A percentile compares a stretch with the other conserved stretches of the same genome.
phyloP scores from a whole-genome alignment of 2,888 invertebrate species.

The Lampropteryx suffumata region DNA sequence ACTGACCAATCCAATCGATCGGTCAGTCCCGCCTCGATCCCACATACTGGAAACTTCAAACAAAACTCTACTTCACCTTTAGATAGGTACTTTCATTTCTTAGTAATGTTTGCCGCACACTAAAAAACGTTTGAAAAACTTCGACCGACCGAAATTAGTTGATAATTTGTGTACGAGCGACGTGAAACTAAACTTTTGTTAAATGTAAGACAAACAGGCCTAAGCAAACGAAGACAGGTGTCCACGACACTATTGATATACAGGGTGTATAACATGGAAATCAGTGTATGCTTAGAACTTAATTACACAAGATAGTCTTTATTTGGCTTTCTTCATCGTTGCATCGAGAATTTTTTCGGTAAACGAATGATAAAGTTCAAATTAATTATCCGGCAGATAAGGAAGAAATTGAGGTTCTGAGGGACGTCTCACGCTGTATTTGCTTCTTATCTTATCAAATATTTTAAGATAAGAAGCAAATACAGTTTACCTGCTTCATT shows the following conservation, averaged over 20 bases:
- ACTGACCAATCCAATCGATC: constrained; percentile 74
- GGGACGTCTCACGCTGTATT: constrained; percentile 11
- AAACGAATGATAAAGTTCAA: constrained; percentile 24
- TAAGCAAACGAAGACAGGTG: constrained; percentile 81
- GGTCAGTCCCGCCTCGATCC: constrained; percentile 55
- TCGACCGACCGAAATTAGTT: constrained; percentile 73
- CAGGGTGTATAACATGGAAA: constrained; percentile 73
- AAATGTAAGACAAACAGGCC: constrained; percentile 77
- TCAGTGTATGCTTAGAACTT: constrained; percentile 66
- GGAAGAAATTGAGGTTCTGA: constrained; percentile 17
- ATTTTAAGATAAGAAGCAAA: too few relatives aligned
- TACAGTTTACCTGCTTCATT: too few relatives aligned
- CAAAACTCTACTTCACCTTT: constrained; percentile 15
- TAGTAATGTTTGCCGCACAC: constrained; percentile 34
- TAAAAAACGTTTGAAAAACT: constrained; percentile 51
- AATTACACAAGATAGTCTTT: constrained; percentile 79
- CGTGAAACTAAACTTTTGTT: constrained; percentile 73
- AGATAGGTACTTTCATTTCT: constrained; percentile 20
- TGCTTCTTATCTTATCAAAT: constrained; percentile 19
- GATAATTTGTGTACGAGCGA: constrained; percentile 81
- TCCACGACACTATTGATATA: constrained; percentile 74
- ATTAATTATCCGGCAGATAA: constrained; percentile 27
- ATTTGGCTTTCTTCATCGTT: constrained; percentile 66
- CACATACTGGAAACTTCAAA: constrained; percentile 23
- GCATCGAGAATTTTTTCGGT: constrained; percentile 33